phyloP scores from a whole-genome alignment of 2,888 invertebrate genomes.

The Brachyptera putata region DNA sequence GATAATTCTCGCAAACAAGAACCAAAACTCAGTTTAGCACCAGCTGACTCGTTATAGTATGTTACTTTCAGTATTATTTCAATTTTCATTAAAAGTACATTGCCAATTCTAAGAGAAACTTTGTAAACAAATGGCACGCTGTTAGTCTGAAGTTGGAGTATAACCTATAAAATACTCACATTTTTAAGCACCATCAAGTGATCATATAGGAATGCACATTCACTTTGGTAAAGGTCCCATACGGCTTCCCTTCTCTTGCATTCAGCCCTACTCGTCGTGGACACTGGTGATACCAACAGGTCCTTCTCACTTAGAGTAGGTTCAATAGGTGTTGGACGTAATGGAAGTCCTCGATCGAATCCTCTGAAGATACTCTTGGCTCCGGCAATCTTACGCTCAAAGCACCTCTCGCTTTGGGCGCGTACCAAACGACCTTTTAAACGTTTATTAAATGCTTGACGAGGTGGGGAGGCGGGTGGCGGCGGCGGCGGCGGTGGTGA shows the following conservation, averaged over 20 bases:
- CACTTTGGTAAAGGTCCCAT: constrained; percentile 60
- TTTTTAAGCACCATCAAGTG: constrained; percentile 59
- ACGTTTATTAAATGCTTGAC: constrained; percentile 14
- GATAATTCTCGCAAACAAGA: no score
- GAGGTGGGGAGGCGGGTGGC: constrained; percentile 12
- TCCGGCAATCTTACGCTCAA: constrained; percentile 37
- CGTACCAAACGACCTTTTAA: constrained; percentile 37
- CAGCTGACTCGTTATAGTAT: no score
- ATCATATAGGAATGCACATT: constrained; percentile 56
- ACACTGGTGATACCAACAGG: constrained; percentile 35
- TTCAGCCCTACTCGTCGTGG: constrained; percentile 37
- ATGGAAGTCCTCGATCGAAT: constrained; percentile 31
- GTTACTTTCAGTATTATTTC: no score
- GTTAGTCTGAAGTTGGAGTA: no score
- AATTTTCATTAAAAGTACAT: background rate
- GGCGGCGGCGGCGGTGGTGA: constrained; percentile 17
- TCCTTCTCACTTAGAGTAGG: constrained; percentile 36
- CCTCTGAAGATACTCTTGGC: constrained; percentile 31
- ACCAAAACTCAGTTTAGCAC: no score
- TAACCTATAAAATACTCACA: constrained; percentile 48
- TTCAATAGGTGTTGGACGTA: constrained; percentile 32
- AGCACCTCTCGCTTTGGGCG: constrained; percentile 41
- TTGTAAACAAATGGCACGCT: no score
- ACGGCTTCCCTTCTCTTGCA: constrained; percentile 52
- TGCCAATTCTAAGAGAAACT: no score